Evolutionary conservation across 2,113 vertebrate species (phyloP).

Genomic region (Cariama cristata): DNA sequence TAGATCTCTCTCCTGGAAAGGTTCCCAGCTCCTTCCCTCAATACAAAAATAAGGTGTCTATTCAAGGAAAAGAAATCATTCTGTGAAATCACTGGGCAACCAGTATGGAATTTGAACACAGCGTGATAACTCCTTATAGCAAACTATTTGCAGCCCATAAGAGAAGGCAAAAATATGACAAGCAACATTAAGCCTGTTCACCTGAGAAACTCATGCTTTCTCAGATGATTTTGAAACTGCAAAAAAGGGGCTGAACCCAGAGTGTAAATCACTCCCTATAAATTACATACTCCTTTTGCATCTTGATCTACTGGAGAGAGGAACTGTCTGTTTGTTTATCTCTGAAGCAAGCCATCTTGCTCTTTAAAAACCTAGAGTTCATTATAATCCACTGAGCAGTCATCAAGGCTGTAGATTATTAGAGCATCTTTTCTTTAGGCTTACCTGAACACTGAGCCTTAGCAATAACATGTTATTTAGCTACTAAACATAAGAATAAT

Average conservation of each 20-base stretch:
- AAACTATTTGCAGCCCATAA: not conserved
- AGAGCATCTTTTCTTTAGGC: not conserved
- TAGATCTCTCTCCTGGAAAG: not conserved
- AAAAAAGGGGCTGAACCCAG: not conserved
- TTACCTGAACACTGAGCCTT: not conserved
- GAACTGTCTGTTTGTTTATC: not conserved
- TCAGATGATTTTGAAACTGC: not conserved
- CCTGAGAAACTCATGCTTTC: not conserved
- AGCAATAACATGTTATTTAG: not conserved
- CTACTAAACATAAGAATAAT: not conserved
- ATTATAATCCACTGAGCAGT: not conserved
- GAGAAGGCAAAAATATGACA: not conserved
- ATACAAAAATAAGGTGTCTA: not conserved
- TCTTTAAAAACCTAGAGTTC: not conserved
- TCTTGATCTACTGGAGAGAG: not conserved
- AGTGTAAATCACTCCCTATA: not conserved
- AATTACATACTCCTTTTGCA: not conserved
- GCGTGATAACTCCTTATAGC: not conserved
- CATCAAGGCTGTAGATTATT: not conserved
- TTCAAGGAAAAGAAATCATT: not conserved
- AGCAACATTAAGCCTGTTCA: not conserved
- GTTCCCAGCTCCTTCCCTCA: not conserved
- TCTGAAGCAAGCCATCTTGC: not conserved
- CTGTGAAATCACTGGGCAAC: not conserved
- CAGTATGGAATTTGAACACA: not conserved